Evolutionary conservation across 1,140 invertebrate genomes (phyloP).

Genomic region (Drosophila triauraria): DNA sequence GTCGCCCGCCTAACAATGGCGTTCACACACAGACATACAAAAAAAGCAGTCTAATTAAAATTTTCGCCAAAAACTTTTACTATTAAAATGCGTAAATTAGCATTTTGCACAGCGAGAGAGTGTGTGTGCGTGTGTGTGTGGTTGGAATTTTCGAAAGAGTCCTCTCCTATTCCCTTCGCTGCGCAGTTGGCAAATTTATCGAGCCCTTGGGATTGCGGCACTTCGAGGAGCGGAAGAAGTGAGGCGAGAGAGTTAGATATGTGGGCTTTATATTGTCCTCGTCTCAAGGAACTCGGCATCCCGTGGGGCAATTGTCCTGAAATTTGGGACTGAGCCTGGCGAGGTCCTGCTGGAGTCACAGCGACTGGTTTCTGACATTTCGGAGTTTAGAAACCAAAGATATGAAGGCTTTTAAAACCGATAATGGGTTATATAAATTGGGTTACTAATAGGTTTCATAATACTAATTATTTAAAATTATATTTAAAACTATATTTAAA

Average conservation of each 20-base stretch:
- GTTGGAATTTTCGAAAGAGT: slow-evolving; percentile 13
- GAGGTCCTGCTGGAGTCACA: neutral
- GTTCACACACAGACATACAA: slow-evolving; percentile 6
- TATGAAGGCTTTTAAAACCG: neutral
- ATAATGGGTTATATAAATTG: neutral
- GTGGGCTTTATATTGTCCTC: slow-evolving; percentile 35
- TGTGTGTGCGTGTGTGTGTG: slow-evolving; percentile 1
- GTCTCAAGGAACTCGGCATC: slow-evolving; percentile 10
- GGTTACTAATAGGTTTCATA: neutral
- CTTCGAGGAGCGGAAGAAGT: neutral
- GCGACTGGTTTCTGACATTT: neutral
- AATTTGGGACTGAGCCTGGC: slow-evolving; percentile 2
- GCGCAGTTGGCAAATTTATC: slow-evolving; percentile 22
- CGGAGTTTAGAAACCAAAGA: neutral
- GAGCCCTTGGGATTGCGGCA: slow-evolving; percentile 7
- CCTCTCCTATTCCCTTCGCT: slow-evolving; percentile 1
- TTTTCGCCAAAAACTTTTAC: slow-evolving; percentile 56
- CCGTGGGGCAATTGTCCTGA: slow-evolving; percentile 29
- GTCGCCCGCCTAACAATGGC: slow-evolving; percentile 26
- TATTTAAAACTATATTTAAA: neutral
- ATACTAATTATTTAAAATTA: neutral
- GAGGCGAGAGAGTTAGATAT: slow-evolving; percentile 7
- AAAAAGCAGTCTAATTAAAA: slow-evolving; percentile 78
- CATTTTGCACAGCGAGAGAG: slow-evolving; percentile 29
- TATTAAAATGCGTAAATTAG: slow-evolving; percentile 70